Conservation (phyloP, 2,797 vertebrate species). For the Pelobates cultripes region DNA sequence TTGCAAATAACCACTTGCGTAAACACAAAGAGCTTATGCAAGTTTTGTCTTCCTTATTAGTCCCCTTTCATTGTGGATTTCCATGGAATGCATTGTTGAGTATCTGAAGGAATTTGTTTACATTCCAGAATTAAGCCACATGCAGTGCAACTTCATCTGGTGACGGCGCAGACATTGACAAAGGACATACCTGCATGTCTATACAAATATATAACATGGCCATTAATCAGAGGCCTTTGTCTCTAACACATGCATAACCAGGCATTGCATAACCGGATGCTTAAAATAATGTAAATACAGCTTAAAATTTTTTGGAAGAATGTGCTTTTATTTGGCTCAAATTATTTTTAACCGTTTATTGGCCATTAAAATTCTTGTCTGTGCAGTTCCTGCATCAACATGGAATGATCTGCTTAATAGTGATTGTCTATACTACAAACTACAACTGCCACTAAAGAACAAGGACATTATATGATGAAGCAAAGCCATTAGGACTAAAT, state of each 20-base stretch:
- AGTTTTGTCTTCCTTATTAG: not conserved
- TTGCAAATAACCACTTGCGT: not conserved
- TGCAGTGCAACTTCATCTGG: constrained; percentile 1
- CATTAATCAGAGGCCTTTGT: not conserved
- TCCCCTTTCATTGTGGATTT: not conserved
- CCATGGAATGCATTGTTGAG: constrained; percentile 1
- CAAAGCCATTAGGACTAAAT: too few species aligned
- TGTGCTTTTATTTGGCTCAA: not conserved
- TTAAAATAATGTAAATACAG: not conserved
- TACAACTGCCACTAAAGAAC: too few species aligned
- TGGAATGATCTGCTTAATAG: too few species aligned
- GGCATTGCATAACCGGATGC: not conserved
- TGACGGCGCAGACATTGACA: constrained; percentile 4
- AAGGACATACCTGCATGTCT: not conserved
- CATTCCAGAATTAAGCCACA: constrained; percentile 9
- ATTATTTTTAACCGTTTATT: too few species aligned
- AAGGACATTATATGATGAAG: too few species aligned
- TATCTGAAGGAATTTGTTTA: constrained; percentile 12
- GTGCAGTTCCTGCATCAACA: too few species aligned
- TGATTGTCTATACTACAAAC: too few species aligned
- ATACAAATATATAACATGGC: not conserved
- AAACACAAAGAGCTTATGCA: not conserved
- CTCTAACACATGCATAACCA: not conserved
- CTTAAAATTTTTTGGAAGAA: not conserved
- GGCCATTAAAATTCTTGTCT: too few species aligned